These are phyloP conservation scores for Emydoidea blandingii DNA, from an alignment of 2,797 vertebrate species.

Conservation along the genomic window DNA sequence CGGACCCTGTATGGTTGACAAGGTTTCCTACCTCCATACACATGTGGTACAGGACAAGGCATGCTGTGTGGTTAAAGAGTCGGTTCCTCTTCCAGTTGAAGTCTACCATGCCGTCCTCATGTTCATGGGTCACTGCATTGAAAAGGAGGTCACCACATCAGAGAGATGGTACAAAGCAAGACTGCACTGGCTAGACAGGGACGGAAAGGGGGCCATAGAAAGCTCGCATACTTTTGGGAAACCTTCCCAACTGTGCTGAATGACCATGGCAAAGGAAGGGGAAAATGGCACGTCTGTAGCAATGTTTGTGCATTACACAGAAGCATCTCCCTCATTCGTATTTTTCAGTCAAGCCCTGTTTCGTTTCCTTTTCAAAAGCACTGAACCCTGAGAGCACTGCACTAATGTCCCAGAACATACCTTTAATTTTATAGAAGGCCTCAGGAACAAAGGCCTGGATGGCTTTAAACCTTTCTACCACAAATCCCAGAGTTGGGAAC, in stretches of 20 bases:
- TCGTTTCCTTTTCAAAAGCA: accelerated
- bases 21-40: slow-evolving; percentile 93
- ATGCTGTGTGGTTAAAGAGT: slow-evolving; percentile 95
- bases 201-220: neutral
- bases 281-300: neutral
- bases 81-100: slow-evolving; percentile 97
- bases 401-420: slow-evolving; percentile 58
- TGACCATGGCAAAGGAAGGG: neutral
- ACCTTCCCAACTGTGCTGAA: neutral
- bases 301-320: accelerated
- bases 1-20: neutral
- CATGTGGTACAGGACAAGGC: slow-evolving; percentile 97
- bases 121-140: slow-evolving; percentile 89
- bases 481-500: slow-evolving; percentile 97
- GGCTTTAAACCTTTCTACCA: slow-evolving; percentile 98
- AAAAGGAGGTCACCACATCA: slow-evolving; percentile 10
- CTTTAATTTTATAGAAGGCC: slow-evolving; percentile 97
- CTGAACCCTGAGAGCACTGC: neutral
- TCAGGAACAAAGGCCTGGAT: slow-evolving; percentile 98
- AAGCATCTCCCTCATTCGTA: neutral
- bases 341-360: neutral
- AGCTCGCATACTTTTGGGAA: neutral
- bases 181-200: neutral
- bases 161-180: accelerated
- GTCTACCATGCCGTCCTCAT: slow-evolving; percentile 88